These are phyloP conservation scores for Aromia moschata DNA, from an alignment of 2,888 invertebrate species.

Conservation along the genomic window DNA sequence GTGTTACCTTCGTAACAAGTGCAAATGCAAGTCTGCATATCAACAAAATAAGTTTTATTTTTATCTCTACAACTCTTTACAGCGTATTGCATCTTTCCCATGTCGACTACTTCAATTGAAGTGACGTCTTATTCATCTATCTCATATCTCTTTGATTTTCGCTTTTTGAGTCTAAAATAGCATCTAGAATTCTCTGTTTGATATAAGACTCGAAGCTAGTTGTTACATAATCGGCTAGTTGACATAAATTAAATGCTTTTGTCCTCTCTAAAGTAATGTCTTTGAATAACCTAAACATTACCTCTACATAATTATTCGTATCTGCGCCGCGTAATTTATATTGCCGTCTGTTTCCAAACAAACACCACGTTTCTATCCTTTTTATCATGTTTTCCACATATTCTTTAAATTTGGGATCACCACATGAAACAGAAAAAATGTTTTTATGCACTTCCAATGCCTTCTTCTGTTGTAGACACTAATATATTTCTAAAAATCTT, in stretches of 20 bases:
- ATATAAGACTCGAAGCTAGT: constrained; percentile 25
- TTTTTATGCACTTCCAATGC: background rate
- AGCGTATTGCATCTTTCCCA: constrained; percentile 8
- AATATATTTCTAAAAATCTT: background rate
- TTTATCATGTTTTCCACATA: background rate
- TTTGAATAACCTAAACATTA: constrained; percentile 24
- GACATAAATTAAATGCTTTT: constrained; percentile 28
- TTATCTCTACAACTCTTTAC: constrained; percentile 1
- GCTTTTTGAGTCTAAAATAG: constrained; percentile 23
- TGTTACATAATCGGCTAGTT: constrained; percentile 15
- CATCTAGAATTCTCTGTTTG: constrained; percentile 23
- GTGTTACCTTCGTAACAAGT: constrained; percentile 14
- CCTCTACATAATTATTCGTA: constrained; percentile 30
- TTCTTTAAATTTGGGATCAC: background rate
- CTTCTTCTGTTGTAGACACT: background rate
- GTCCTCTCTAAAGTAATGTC: constrained; percentile 26
- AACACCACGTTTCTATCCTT: background rate
- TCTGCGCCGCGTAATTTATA: constrained; percentile 19
- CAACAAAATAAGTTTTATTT: constrained; percentile 6
- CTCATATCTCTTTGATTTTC: constrained; percentile 19
- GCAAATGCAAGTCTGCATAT: constrained; percentile 16
- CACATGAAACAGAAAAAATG: background rate
- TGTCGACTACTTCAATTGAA: background rate
- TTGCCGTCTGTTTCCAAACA: background rate
- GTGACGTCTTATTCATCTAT: constrained; percentile 14